Conservation (phyloP, 1,140 invertebrate species). For the Cataglyphis hispanica region DNA sequence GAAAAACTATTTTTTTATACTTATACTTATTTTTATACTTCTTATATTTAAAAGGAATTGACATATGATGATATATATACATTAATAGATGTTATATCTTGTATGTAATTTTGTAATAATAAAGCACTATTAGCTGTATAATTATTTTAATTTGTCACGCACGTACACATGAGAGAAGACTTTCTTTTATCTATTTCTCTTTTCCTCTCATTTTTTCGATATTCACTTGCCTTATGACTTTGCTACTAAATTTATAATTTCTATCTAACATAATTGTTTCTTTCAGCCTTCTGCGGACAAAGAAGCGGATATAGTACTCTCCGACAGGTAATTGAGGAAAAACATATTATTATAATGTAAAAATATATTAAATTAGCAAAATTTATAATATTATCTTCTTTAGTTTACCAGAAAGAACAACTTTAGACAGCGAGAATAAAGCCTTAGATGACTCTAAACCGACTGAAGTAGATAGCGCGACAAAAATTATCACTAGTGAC, state of each 20-base stretch:
- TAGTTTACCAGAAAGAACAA: slow-evolving; percentile 78
- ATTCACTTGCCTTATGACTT: slow-evolving; percentile 52
- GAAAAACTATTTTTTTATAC: slow-evolving; percentile 26
- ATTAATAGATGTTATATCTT: neutral
- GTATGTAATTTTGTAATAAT: neutral
- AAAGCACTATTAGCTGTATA: neutral
- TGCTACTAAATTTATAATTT: slow-evolving; percentile 62
- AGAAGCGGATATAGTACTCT: slow-evolving; percentile 77
- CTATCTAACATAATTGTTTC: slow-evolving; percentile 64
- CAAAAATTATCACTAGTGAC: slow-evolving; percentile 80
- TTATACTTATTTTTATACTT: too few relatives aligned
- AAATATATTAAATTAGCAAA: neutral
- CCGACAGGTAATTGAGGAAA: slow-evolving; percentile 80
- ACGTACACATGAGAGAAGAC: neutral
- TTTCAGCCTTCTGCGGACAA: slow-evolving; percentile 85
- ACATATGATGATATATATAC: neutral
- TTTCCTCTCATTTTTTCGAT: slow-evolving; percentile 16
- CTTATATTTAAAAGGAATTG: neutral
- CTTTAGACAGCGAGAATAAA: slow-evolving; percentile 72
- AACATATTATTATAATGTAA: neutral
- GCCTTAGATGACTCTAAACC: slow-evolving; percentile 75
- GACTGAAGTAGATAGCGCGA: slow-evolving; percentile 78
- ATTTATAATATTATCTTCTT: slow-evolving; percentile 17
- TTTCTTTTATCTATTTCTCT: neutral
- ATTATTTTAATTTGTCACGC: neutral